Evolutionary conservation across 37 sponge, comb jelly and placozoan species (phyloP).

Genomic region (Petrosia ficiformis): DNA sequence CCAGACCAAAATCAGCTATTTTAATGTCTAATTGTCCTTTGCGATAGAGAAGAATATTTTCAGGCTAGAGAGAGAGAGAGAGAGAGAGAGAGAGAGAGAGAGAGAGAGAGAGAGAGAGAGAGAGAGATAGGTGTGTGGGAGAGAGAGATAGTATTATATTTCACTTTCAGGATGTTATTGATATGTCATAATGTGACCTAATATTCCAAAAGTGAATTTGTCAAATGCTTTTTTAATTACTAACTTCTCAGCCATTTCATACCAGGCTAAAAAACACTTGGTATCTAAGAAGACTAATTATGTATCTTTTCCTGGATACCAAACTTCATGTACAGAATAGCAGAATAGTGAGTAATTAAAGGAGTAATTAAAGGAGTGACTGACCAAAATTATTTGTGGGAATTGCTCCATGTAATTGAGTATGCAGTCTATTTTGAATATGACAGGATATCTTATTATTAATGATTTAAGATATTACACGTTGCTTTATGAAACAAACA

Average conservation of each 20-base stretch:
- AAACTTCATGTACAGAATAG: no score
- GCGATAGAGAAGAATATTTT: conserved; percentile 84
- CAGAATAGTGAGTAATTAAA: no score
- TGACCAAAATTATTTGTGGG: no score
- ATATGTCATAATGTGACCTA: background rate
- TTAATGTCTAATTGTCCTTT: conserved; percentile 74
- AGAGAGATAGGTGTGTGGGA: background rate
- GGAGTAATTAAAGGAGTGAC: no score
- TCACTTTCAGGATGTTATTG: background rate
- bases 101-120: background rate
- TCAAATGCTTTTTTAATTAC: background rate
- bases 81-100: conserved; percentile 13
- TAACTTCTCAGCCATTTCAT: background rate
- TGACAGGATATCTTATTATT: no score
- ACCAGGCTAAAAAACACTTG: no score
- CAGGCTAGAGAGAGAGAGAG: conserved; percentile 71
- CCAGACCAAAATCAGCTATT: conserved; percentile 92
- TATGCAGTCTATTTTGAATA: no score
- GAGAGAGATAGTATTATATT: background rate
- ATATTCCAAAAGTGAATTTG: background rate
- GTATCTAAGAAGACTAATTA: no score
- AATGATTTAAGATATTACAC: no score
- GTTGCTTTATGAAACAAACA: no score
- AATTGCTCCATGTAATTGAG: no score
- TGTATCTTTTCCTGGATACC: no score